Base-by-base conservation (phyloP, 2,113 vertebrate species). In the Cairina moschata region DNA sequence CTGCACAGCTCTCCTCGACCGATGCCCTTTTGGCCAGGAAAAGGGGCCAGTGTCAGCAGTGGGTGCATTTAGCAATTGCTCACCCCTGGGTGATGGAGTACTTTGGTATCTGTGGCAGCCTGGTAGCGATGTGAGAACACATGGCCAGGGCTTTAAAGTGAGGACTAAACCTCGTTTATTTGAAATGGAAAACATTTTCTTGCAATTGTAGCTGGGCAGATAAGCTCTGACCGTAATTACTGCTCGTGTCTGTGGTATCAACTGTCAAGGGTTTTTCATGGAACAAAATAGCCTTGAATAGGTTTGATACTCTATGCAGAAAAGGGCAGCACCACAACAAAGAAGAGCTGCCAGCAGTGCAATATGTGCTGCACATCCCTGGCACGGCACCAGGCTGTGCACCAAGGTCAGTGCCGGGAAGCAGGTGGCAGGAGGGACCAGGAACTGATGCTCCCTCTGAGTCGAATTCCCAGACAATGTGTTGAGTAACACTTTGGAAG, bases 401-500 rank as follows among this genome's bases (percentile, higher is more conserved):
- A 17, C 32, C 1, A 3, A 44, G 52, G 68, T 42, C 25, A 50
- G 65, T 1, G 13, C 5, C 22, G 56, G 65, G n/a, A 75, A 60
- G 28, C 18, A 38, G 68, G 46, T 54, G 68, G 34, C 76, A 86
- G 72, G 48, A 83, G 48, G 36, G 52, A 93, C 59, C 38, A 67
- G 48, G 58, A 74, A 52, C 34, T 91, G 73, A 31, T 81, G 38
- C n/a, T 91, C 44, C 77, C 68, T 91, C 50, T 69, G 69, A 75
- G 77, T 52, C 2, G 0, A 29, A 67, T 88, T 93, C 68, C 73
- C 52, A 84, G 76, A 50, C 66, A 90, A 29, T 69, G 44, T 6
- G 18, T 72, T 81, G 83, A 65, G 34, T 60, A 86, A 94, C 67
- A 59, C 62, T 69, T 89, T 34, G 50, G 26, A 79, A 69, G 83